phyloP scores from a whole-genome alignment of 2,113 vertebrate genomes.

The Passer montanus region DNA sequence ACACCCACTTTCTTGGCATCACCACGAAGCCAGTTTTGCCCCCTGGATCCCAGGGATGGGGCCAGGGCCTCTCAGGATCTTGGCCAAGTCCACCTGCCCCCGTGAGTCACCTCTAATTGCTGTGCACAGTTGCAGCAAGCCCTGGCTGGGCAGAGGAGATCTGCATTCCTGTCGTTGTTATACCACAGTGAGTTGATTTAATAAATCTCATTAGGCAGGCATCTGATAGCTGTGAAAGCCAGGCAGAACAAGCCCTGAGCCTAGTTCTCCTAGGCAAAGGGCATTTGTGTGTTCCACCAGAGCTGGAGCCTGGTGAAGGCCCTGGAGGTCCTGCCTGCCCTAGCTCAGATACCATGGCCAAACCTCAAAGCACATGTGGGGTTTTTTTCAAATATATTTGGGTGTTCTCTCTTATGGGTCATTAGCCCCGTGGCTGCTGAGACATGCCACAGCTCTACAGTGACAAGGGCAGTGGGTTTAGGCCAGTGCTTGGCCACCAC shows the following conservation, averaged over 20 bases:
- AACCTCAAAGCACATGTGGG: neutral
- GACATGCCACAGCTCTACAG: neutral
- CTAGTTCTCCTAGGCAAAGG: neutral
- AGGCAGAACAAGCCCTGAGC: neutral
- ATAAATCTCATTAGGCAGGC: neutral
- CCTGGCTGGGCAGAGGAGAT: neutral
- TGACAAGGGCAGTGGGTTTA: fast-evolving
- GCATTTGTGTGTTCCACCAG: neutral
- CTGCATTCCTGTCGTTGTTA: neutral
- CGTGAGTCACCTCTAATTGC: neutral
- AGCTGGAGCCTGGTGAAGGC: neutral
- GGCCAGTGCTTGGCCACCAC: neutral
- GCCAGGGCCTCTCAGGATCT: neutral
- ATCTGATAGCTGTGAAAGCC: neutral
- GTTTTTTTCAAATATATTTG: neutral
- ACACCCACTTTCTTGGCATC: neutral
- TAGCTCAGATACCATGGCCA: fast-evolving
- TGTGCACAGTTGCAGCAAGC: neutral
- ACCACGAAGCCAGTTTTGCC: neutral
- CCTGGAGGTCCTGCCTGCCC: neutral
- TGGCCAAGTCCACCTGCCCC: neutral
- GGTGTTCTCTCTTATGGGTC: neutral
- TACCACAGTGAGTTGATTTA: neutral
- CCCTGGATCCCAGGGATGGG: neutral
- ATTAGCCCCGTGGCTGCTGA: fast-evolving